Evolutionary conservation across 2,113 vertebrate genomes (phyloP).

Genomic region (Collichthys lucidus): DNA sequence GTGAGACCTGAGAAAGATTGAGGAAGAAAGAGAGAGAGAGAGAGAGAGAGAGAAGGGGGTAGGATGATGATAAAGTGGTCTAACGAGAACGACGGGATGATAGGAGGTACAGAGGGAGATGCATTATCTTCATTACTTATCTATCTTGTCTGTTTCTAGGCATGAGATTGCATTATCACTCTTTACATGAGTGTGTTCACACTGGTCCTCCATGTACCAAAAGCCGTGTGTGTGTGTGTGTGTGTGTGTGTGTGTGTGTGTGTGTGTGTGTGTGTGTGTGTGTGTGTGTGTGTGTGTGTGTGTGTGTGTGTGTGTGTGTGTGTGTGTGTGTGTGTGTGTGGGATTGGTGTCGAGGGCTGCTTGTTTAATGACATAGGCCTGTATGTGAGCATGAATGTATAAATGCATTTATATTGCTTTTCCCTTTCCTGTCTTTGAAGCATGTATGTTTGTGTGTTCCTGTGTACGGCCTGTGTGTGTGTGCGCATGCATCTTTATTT

Average conservation of each 20-base stretch:
- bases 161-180: slow-evolving; percentile 60
- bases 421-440: background rate
- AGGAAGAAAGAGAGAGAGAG: slow-evolving; percentile 58
- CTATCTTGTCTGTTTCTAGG: slow-evolving; percentile 68
- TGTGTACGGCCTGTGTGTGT: background rate
- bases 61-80: slow-evolving; percentile 71
- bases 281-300: background rate
- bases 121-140: slow-evolving; percentile 75
- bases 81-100: slow-evolving; percentile 73
- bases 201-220: slow-evolving; percentile 37
- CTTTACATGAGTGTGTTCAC: slow-evolving; percentile 46
- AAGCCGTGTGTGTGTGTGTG: slow-evolving; percentile 16
- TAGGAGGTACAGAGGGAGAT: slow-evolving; percentile 73
- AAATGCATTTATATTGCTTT: slow-evolving; percentile 53
- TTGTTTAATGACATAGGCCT: slow-evolving; percentile 48
- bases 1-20: slow-evolving; percentile 74
- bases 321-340: slow-evolving; percentile 2
- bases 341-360: slow-evolving; percentile 19
- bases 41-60: background rate
- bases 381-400: slow-evolving; percentile 55
- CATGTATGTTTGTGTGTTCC: slow-evolving; percentile 10
- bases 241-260: background rate
- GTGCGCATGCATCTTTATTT: slow-evolving; percentile 57
- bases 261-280: background rate
- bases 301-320: background rate